These are phyloP conservation scores for Hassar affinis DNA, from an alignment of 2,113 vertebrate genomes.

Conservation along the genomic window DNA sequence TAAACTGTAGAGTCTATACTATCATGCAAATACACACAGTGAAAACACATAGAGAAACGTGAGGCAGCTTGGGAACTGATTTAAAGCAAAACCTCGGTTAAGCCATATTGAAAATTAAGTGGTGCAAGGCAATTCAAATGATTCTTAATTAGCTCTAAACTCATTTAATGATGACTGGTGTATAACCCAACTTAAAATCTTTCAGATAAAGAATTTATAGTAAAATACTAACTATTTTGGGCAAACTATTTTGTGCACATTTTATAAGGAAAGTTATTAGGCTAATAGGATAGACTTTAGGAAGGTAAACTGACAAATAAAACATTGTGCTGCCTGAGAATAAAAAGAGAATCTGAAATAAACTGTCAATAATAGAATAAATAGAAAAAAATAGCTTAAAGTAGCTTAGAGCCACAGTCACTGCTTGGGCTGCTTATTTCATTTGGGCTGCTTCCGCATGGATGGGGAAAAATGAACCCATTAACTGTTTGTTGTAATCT, in stretches of 20 bases:
- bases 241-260: neutral
- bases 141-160: neutral
- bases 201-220: neutral
- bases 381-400: neutral
- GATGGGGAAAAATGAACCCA: conserved; percentile 6
- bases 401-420: neutral
- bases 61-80: too few species aligned
- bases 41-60: neutral
- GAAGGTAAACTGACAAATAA: neutral
- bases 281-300: neutral
- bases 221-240: neutral
- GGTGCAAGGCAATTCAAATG: neutral
- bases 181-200: neutral
- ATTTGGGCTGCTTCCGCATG: conserved; percentile 45
- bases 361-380: conserved; percentile 30
- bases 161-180: neutral
- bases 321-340: neutral
- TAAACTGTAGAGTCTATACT: neutral
- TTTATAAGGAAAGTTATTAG: neutral
- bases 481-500: neutral
- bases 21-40: neutral
- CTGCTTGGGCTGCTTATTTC: neutral
- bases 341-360: conserved; percentile 39
- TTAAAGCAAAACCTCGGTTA: neutral
- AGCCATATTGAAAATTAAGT: neutral